Conservation (phyloP, 2,113 vertebrate genomes). For the Synodontis membranacea region DNA sequence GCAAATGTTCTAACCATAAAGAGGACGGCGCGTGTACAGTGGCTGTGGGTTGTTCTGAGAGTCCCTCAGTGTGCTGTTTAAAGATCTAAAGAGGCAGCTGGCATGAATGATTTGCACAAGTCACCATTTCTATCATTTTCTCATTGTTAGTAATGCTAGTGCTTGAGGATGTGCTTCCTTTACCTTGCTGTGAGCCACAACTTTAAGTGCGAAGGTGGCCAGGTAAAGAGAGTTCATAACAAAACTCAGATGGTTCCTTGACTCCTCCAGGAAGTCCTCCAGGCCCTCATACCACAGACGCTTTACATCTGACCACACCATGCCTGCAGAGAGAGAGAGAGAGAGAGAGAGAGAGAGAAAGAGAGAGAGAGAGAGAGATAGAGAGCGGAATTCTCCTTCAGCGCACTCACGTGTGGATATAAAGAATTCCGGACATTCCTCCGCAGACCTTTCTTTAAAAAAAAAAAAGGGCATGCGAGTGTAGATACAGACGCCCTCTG, state of each 20-base stretch:
- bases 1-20: not conserved
- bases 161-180: not conserved
- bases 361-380: constrained; percentile 22
- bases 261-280: constrained; percentile 97
- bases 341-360: constrained; percentile 37
- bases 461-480: not conserved
- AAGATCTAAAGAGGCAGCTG: not conserved
- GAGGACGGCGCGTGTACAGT: not conserved
- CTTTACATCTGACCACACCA: constrained; percentile 99
- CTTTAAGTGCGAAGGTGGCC: constrained; percentile 94
- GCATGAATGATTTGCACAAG: not conserved
- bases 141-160: not conserved
- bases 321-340: constrained; percentile 73
- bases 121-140: not conserved
- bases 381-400: not conserved
- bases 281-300: constrained; percentile 96
- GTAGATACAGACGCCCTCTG: not conserved
- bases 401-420: not conserved
- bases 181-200: constrained; percentile 94
- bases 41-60: not conserved
- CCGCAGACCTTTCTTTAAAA: not conserved
- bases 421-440: not conserved
- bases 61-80: not conserved
- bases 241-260: constrained; percentile 96
- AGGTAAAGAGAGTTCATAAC: constrained; percentile 98